Percentiles rank a stretch among this genome's conserved stretches.
Conservation (phyloP, 2,888 invertebrate genomes). For the Phortica okadai region DNA sequence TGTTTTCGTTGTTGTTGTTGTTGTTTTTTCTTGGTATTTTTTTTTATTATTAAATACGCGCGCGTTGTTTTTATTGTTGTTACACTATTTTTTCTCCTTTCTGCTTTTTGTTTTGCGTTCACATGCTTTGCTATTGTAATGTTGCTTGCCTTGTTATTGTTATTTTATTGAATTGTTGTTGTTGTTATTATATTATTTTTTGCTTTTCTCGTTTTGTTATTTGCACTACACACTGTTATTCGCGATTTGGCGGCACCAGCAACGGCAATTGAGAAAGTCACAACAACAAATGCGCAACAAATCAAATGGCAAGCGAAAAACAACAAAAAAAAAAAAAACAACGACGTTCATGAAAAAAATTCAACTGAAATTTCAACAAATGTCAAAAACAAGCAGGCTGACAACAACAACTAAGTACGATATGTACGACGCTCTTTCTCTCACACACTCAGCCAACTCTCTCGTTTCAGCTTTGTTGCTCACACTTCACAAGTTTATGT, state of each 20-base stretch:
- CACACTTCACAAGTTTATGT: too few relatives aligned
- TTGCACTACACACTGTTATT: slow-evolving; percentile 20
- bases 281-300: slow-evolving; percentile 6
- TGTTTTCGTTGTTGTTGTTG: neutral
- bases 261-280: slow-evolving; percentile 6
- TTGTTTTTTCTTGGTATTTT: neutral
- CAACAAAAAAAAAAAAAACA: neutral
- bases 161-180: slow-evolving; percentile 6
- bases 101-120: slow-evolving; percentile 1
- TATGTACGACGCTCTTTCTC: too few relatives aligned
- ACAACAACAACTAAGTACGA: neutral
- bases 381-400: slow-evolving; percentile 55
- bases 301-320: slow-evolving; percentile 19
- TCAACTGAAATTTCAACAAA: slow-evolving; percentile 20
- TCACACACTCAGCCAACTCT: too few relatives aligned
- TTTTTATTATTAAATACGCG: too few relatives aligned
- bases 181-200: neutral
- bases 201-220: slow-evolving; percentile 13
- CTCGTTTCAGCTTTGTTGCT: too few relatives aligned
- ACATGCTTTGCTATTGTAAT: neutral
- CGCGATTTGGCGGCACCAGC: slow-evolving; percentile 4
- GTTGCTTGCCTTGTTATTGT: slow-evolving; percentile 18
- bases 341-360: neutral
- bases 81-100: neutral
- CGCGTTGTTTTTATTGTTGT: neutral